A percentile compares a stretch with the other conserved stretches of the same genome.
phyloP scores from a whole-genome alignment of 2,888 invertebrate genomes.

The Scaptomyza reducta region DNA sequence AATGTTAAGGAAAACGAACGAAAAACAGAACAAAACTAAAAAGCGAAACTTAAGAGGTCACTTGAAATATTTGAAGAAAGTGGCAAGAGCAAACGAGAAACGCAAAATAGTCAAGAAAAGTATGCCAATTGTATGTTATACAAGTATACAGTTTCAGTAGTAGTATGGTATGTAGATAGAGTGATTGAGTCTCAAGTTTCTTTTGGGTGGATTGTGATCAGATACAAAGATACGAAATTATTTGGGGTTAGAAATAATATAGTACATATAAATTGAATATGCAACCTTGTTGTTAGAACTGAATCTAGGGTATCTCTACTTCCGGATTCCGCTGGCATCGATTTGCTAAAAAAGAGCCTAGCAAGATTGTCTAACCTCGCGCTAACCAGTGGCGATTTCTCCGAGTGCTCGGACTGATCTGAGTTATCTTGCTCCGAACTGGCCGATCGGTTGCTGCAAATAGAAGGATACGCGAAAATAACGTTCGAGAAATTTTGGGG shows the following conservation, averaged over 20 bases:
- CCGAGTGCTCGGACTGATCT: slow-evolving; percentile 85
- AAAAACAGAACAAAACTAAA: slow-evolving; percentile 25
- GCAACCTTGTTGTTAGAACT: slow-evolving; percentile 84
- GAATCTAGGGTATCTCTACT: slow-evolving; percentile 84
- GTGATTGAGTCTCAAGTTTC: slow-evolving; percentile 33
- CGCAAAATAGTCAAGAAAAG: slow-evolving; percentile 21
- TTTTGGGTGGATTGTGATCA: slow-evolving; percentile 11
- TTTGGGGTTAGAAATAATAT: slow-evolving; percentile 38
- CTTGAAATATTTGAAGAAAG: slow-evolving; percentile 43
- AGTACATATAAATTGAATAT: slow-evolving; percentile 65
- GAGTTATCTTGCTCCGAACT: slow-evolving; percentile 87
- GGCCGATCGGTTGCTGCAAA: slow-evolving; percentile 86
- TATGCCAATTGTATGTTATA: slow-evolving; percentile 58
- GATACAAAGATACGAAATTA: slow-evolving; percentile 37
- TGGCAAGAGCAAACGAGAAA: slow-evolving; percentile 34
- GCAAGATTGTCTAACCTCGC: slow-evolving; percentile 91
- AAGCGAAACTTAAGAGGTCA: slow-evolving; percentile 30
- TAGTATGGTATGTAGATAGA: slow-evolving; percentile 37
- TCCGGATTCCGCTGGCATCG: slow-evolving; percentile 84
- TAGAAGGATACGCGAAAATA: slow-evolving; percentile 62
- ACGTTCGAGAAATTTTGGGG: slow-evolving; percentile 39
- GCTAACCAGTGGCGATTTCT: slow-evolving; percentile 88
- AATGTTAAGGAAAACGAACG: slow-evolving; percentile 15
- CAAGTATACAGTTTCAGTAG: slow-evolving; percentile 2
- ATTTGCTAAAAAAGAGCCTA: slow-evolving; percentile 89